These are phyloP conservation scores for Gibbula magus DNA, from an alignment of 2,888 invertebrate genomes.

Conservation along the genomic window DNA sequence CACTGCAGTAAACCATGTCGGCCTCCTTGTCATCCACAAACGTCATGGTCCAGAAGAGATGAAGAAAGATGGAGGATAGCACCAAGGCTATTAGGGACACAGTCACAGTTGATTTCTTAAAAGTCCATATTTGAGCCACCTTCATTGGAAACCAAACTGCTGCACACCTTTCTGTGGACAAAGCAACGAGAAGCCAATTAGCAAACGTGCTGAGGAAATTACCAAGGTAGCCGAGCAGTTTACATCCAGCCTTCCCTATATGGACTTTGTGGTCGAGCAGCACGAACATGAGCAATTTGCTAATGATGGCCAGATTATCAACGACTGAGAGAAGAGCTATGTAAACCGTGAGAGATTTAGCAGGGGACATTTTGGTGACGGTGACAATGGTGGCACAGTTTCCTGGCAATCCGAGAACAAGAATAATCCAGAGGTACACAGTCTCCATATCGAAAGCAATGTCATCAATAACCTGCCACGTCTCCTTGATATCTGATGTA, in stretches of 20 bases:
- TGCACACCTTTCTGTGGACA: conserved; percentile 36
- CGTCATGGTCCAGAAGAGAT: conserved; percentile 22
- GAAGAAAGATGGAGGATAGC: conserved; percentile 4
- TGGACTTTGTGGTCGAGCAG: conserved; percentile 27
- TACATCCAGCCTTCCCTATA: conserved; percentile 33
- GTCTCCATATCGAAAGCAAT: conserved; percentile 26
- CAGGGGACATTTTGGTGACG: conserved; percentile 31
- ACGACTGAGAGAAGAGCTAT: conserved; percentile 40
- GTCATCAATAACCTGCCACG: not conserved
- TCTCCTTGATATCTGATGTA: not conserved
- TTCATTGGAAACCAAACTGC: conserved; percentile 29
- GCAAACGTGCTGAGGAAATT: conserved; percentile 32
- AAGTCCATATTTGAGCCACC: conserved; percentile 22
- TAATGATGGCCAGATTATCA: conserved; percentile 35
- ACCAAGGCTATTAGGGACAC: not conserved
- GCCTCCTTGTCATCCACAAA: conserved; percentile 6
- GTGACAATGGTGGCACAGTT: conserved; percentile 39
- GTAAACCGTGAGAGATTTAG: conserved; percentile 36
- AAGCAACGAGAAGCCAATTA: conserved; percentile 42
- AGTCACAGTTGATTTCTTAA: conserved; percentile 19
- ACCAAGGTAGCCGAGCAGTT: conserved; percentile 25
- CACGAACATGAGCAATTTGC: conserved; percentile 36
- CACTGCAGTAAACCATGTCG: conserved; percentile 4
- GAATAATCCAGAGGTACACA: conserved; percentile 39
- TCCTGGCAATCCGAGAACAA: conserved; percentile 35